Base-by-base conservation (phyloP, 2,797 vertebrate genomes). In the Gymnothorax javanicus region DNA sequence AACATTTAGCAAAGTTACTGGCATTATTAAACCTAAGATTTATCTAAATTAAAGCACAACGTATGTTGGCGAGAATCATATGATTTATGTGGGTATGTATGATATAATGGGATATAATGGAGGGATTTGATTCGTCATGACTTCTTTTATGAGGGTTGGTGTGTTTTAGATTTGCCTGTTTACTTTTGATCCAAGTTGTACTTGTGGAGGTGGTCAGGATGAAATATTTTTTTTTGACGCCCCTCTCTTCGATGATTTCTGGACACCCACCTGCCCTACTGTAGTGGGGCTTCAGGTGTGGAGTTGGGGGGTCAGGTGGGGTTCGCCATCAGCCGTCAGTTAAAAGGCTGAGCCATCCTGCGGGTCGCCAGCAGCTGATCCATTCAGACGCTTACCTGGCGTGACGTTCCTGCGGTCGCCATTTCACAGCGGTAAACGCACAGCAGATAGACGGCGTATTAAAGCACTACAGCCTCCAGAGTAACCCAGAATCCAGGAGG, bases 31-130 rank as follows among this genome's bases (percentile, higher is more conserved):
- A 52, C 15, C 12, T 43, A 75, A 75, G 25, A 52, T n/a, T 54
- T 81, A 81, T 81, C 56, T 56, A 81, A 23, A 81, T 81, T 54
- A 20, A 81, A 81, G 77, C 77, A 81, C 77, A 81, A n/a, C 54
- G 11, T 81, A 81, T 81, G 52, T 79, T 79, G 17, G 15, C 2
- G 20, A 54, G 15, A 15, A 52, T 20, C 23, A 17, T 23, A 25
- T 27, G 33, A 12, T 82, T 7, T 23, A 27, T 83, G 11, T 33
- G 82, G 82, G 25, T 83, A 33, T 83, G 33, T 58, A 57, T 15
- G 57, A 83, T 83, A 27, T 59, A 83, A 57, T 12, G 58, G 56
- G 57, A 83, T 83, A 27, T 59, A 83, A 57, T 12, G 58, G 56
- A 83, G 82, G 56, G 57, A 33, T 83, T 56, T 13, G 57, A 33